phyloP scores from a whole-genome alignment of 2,888 invertebrate species.

The Colostygia pectinataria region DNA sequence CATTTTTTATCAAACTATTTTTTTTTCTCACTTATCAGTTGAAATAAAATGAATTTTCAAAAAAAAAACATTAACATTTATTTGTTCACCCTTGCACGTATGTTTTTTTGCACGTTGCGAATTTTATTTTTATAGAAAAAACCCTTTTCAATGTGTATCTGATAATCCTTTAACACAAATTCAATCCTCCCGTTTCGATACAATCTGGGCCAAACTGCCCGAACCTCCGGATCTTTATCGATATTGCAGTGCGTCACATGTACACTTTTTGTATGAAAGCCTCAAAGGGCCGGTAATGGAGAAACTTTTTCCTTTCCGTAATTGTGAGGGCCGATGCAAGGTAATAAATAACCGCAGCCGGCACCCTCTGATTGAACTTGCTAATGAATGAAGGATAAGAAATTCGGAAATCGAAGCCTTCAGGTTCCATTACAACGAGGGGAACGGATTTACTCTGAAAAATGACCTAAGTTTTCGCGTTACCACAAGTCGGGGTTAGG shows the following conservation, averaged over 20 bases:
- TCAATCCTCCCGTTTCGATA: slow-evolving; percentile 38
- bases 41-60: too few relatives aligned
- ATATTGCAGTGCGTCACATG: slow-evolving; percentile 68
- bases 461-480: slow-evolving; percentile 64
- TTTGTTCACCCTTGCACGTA: too few relatives aligned
- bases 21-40: too few relatives aligned
- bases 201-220: slow-evolving; percentile 55
- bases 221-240: slow-evolving; percentile 39
- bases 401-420: slow-evolving; percentile 72
- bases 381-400: slow-evolving; percentile 81
- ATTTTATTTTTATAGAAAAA: slow-evolving; percentile 1
- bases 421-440: slow-evolving; percentile 46
- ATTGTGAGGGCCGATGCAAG: slow-evolving; percentile 78
- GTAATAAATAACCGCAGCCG: slow-evolving; percentile 80
- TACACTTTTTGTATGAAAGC: slow-evolving; percentile 76
- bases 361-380: slow-evolving; percentile 80
- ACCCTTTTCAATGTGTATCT: slow-evolving; percentile 4
- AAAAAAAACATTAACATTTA: too few relatives aligned
- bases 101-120: neutral
- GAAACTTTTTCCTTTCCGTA: slow-evolving; percentile 79
- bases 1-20: too few relatives aligned
- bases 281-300: slow-evolving; percentile 73
- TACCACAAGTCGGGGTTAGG: slow-evolving; percentile 30
- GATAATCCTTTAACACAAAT: slow-evolving; percentile 19
- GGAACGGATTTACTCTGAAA: slow-evolving; percentile 61